phyloP scores from a whole-genome alignment of 2,113 vertebrate species.

The Corvus cornix region DNA sequence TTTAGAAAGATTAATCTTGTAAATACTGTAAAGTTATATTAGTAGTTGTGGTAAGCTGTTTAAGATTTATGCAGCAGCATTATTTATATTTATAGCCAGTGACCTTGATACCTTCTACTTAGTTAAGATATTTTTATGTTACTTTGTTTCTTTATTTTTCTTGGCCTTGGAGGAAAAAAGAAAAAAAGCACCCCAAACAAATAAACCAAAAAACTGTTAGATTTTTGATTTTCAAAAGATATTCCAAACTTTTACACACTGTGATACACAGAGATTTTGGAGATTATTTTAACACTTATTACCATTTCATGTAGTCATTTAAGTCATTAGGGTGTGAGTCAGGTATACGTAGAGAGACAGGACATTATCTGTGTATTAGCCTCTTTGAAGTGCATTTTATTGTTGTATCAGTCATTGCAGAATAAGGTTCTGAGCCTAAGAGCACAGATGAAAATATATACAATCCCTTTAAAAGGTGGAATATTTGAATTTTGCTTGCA shows the following conservation, averaged over 20 bases:
- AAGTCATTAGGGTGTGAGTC: not conserved
- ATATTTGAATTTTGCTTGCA: slow-evolving; percentile 32
- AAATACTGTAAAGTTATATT: slow-evolving; percentile 31
- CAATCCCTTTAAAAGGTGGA: not conserved
- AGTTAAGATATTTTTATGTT: not conserved
- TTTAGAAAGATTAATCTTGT: slow-evolving; percentile 30
- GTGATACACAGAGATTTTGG: not conserved
- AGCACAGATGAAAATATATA: not conserved
- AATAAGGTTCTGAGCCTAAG: not conserved
- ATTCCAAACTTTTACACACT: not conserved
- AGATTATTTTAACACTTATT: not conserved
- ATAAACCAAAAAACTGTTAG: not conserved
- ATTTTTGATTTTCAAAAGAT: not conserved
- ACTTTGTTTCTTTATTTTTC: not conserved
- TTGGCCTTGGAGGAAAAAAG: not conserved
- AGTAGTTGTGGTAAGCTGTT: slow-evolving; percentile 7
- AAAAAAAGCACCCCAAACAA: not conserved
- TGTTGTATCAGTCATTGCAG: not conserved
- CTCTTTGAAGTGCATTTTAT: not conserved
- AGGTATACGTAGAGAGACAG: not conserved
- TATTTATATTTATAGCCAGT: slow-evolving; percentile 21
- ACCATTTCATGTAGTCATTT: not conserved
- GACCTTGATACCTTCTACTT: not conserved
- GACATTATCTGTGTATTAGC: not conserved
- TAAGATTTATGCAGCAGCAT: slow-evolving; percentile 10